Base-by-base conservation (phyloP, 2,113 vertebrate species). In the Holacanthus passer region DNA sequence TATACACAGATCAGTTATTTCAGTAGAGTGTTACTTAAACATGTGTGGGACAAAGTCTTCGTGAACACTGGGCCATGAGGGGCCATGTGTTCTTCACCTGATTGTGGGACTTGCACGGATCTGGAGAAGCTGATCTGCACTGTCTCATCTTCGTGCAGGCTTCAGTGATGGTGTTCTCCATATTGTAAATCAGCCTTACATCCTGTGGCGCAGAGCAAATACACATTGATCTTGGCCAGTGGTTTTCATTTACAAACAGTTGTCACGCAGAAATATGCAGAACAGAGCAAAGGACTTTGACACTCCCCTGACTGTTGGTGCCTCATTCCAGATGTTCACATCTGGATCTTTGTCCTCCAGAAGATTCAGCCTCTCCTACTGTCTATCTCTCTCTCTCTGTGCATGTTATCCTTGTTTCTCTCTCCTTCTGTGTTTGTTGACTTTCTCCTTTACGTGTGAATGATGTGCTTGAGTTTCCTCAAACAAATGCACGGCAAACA, bases 301-400 rank as follows among this genome's bases (percentile, higher is more conserved):
- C n/a, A 35, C 14, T 47, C 50, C 77, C 59, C 20, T 47, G 16
- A 19, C 50, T 56, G 22, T 47, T 0, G 4, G 48, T 56, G 27
- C 35, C 58, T 63, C 27, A 19, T 70, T 70, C 60, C 69, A 65
- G 69, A 80, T 73, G 78, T 65, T 52, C 43, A 50, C 19, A 64
- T 55, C 48, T 48, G 47, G 27, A 64, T 63, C 20, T 79, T 32
- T 7, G 1, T 70, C 17, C 12, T 37, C 1, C 16, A 27, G 16
- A 53, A 32, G 12, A 52, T 70, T 39, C 19, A 31, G 56, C 32
- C 43, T 35, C 37, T 24, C 2, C 19, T 29, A 3, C 50, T 41
- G 22, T 58, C n/a, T 47, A 48, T 53, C 56, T 59, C n/a, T 52
- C 35, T 3, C 8, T 45, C 3, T 11, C 3, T 14, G 52, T 39